Percentiles rank a stretch among this genome's conserved stretches.
These are phyloP conservation scores for Leptestheria dahalacensis DNA, from an alignment of 1,140 invertebrate genomes.

Conservation along the genomic window DNA sequence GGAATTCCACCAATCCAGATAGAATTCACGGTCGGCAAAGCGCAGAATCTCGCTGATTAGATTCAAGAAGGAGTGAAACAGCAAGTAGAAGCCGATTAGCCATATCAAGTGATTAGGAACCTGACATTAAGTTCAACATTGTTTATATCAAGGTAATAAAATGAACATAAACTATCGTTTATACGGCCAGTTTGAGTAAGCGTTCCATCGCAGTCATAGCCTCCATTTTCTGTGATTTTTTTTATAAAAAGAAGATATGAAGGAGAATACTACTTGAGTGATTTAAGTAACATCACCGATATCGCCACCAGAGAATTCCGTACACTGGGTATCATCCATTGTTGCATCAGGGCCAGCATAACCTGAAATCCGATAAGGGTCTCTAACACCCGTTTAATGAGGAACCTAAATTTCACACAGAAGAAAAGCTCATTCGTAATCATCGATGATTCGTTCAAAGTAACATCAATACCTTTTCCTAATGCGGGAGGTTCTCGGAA, in stretches of 20 bases:
- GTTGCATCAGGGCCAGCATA: slow-evolving; percentile 80
- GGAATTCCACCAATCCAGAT: slow-evolving; percentile 97
- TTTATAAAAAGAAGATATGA: too few relatives aligned
- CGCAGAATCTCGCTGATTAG: slow-evolving; percentile 80
- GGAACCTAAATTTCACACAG: slow-evolving; percentile 44
- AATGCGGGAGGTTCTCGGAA: slow-evolving; percentile 68
- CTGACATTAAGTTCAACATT: slow-evolving; percentile 33
- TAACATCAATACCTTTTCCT: slow-evolving; percentile 44
- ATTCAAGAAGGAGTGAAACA: slow-evolving; percentile 92
- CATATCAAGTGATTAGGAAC: slow-evolving; percentile 96
- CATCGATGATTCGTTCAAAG: too few relatives aligned
- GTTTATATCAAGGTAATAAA: neutral
- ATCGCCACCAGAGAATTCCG: slow-evolving; percentile 89
- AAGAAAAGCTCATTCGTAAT: too few relatives aligned
- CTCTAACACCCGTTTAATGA: slow-evolving; percentile 67
- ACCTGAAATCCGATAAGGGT: slow-evolving; percentile 62
- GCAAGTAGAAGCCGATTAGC: slow-evolving; percentile 91
- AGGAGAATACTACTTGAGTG: neutral
- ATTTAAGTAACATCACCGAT: slow-evolving; percentile 32
- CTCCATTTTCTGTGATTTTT: neutral
- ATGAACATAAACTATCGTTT: neutral
- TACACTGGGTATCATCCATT: slow-evolving; percentile 96
- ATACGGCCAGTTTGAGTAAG: neutral
- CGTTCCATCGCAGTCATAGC: neutral
- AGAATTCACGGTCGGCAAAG: slow-evolving; percentile 96